phyloP scores from a whole-genome alignment of 1,140 invertebrate genomes.

The Neotoxoptera formosana region DNA sequence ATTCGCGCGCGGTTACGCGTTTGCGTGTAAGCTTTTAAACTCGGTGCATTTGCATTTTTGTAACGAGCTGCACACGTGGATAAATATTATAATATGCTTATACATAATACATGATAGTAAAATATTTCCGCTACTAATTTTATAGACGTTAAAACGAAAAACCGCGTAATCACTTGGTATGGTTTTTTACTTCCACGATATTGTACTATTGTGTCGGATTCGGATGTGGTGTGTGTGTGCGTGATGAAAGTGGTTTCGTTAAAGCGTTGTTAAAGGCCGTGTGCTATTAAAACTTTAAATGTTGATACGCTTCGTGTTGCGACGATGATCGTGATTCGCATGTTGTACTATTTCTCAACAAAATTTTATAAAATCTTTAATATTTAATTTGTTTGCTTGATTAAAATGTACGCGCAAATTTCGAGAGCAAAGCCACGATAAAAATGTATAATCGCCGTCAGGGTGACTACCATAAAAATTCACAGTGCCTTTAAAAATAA shows the following conservation, averaged over 20 bases:
- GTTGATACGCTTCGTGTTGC: background rate
- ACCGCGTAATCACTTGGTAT: background rate
- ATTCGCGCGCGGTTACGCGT: background rate
- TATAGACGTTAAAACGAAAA: background rate
- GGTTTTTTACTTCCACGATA: background rate
- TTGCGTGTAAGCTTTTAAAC: conserved; percentile 21
- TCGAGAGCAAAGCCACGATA: background rate
- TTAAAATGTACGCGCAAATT: background rate
- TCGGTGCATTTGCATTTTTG: conserved; percentile 27
- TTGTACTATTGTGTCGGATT: background rate
- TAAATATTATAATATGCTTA: background rate
- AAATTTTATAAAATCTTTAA: background rate
- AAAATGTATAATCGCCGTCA: background rate
- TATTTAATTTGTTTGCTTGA: background rate
- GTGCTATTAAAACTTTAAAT: background rate
- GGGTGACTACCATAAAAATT: background rate
- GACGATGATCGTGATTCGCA: no score
- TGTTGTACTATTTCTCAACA: no score
- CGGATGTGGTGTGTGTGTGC: background rate
- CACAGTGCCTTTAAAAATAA: background rate
- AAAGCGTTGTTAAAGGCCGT: background rate
- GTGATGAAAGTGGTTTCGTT: background rate
- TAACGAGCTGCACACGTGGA: background rate
- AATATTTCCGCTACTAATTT: background rate
- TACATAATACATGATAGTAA: conserved; percentile 13